These are phyloP conservation scores for Bradysia coprophila DNA, from an alignment of 1,140 invertebrate species.

Conservation along the genomic window DNA sequence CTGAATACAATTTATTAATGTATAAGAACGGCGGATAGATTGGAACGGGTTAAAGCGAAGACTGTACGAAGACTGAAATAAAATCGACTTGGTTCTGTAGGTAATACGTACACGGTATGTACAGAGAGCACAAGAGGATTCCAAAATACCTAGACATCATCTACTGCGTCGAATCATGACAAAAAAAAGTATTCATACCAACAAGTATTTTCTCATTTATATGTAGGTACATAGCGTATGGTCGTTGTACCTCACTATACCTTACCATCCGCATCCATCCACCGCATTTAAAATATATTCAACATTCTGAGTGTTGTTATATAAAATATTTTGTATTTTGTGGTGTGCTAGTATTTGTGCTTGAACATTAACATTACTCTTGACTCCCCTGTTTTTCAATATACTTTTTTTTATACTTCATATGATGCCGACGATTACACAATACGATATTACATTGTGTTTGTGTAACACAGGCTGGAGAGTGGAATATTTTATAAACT, in stretches of 20 bases:
- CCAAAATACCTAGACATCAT: conserved; percentile 6
- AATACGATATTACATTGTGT: too few species aligned
- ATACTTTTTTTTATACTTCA: too few species aligned
- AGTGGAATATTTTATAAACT: too few species aligned
- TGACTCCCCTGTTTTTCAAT: too few species aligned
- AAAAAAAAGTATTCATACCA: background rate
- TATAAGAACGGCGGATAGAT: conserved; percentile 2
- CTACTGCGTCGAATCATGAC: conserved; percentile 4
- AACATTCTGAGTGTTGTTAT: background rate
- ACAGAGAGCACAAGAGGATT: background rate
- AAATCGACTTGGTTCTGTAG: conserved; percentile 24
- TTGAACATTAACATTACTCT: too few species aligned
- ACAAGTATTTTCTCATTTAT: too few species aligned
- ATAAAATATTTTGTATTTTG: too few species aligned
- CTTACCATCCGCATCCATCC: background rate
- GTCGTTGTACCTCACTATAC: background rate
- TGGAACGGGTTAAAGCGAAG: conserved; percentile 27
- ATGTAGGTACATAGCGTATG: too few species aligned
- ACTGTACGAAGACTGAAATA: conserved; percentile 27
- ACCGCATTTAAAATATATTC: background rate
- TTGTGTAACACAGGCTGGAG: too few species aligned
- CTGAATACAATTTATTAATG: conserved; percentile 6
- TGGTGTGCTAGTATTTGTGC: too few species aligned
- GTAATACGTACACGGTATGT: conserved; percentile 21
- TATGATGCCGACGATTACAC: too few species aligned